Base-by-base conservation (phyloP, 2,113 vertebrate species). In the Ictalurus punctatus region DNA sequence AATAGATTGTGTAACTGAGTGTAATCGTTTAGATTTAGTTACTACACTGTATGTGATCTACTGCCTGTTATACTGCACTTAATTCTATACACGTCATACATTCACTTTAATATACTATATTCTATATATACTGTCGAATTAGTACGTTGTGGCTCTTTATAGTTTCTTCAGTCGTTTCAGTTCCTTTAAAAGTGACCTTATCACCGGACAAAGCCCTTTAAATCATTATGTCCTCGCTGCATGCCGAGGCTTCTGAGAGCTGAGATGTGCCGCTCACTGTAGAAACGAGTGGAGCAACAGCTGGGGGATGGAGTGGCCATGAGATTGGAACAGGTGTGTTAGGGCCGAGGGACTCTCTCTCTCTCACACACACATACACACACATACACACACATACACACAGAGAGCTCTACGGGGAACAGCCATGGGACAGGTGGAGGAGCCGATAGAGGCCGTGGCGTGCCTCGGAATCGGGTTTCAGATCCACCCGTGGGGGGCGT, bases 371-470 rank as follows among this genome's bases (percentile, higher is more conserved):
- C 30, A 59, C 76, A 61, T 40, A 48, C 23, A 73, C 56, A 48
- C 23, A 73, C 63, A 69, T n/a, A 48, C 40, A 74, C 27, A 74
- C 19, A 85, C 44, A 44, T 14, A 54, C 27, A 54, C 56, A 48
- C 23, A 73, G 13, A 93, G 88, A 91, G 92, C 91, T 92, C 74
- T 85, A 67, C 61, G 13, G 84, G 59, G 59, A 48, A 90, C 34
- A 63, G 84, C 87, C 87, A 92, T 92, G 90, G 90, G 92, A 92
- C 93, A 93, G 93, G 91, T 93, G 93, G 92, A 89, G 82, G 48
- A 83, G 85, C 85, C 48, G 16, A 76, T 34, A 86, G 86, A 88
- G 73, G 25, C 67, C 27, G 40, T n/a, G 13, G 56, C 76, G 37
- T 85, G 67, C 79, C 76, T 52, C 61, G 82, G 90, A 81, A 90